phyloP scores from a whole-genome alignment of 2,113 vertebrate species.

The Sarotherodon lohbergeri region DNA sequence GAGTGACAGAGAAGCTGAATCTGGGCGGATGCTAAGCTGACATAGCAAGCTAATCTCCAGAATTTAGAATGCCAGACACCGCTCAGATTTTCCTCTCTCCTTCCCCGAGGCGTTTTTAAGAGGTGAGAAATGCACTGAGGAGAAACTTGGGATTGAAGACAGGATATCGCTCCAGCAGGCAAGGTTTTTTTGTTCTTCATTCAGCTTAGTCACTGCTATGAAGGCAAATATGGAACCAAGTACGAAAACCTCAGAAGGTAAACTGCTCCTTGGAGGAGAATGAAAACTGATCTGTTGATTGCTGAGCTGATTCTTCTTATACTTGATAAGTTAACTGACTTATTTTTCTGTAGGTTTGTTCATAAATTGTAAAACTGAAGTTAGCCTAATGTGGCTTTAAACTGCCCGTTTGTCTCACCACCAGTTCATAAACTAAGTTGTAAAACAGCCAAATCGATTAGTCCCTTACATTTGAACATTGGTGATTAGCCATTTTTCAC shows the following conservation, averaged over 20 bases:
- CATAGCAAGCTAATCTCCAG: slow-evolving; percentile 48
- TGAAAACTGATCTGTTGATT: neutral
- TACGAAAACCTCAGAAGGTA: neutral
- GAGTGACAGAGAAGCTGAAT: slow-evolving; percentile 23
- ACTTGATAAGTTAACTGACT: accelerated
- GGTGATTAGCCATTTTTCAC: neutral
- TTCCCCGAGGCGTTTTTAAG: slow-evolving; percentile 15
- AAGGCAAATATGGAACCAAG: slow-evolving; percentile 1
- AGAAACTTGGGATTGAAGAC: slow-evolving; percentile 11
- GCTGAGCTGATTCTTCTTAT: neutral
- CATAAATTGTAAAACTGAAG: neutral
- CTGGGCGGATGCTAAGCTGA: slow-evolving; percentile 50
- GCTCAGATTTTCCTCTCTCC: neutral
- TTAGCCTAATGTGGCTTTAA: neutral
- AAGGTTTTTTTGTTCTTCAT: neutral
- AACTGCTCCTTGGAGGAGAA: neutral
- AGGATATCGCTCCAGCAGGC: slow-evolving; percentile 18
- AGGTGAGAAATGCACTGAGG: slow-evolving; percentile 34
- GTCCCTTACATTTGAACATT: neutral
- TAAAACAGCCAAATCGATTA: neutral
- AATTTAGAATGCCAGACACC: slow-evolving; percentile 35
- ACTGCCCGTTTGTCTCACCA: neutral
- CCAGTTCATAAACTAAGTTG: neutral
- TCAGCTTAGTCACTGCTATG: slow-evolving; percentile 33
- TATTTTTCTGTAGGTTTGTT: neutral